These are phyloP conservation scores for Hirtodrosophila cameraria DNA, from an alignment of 2,888 invertebrate genomes.

Conservation along the genomic window DNA sequence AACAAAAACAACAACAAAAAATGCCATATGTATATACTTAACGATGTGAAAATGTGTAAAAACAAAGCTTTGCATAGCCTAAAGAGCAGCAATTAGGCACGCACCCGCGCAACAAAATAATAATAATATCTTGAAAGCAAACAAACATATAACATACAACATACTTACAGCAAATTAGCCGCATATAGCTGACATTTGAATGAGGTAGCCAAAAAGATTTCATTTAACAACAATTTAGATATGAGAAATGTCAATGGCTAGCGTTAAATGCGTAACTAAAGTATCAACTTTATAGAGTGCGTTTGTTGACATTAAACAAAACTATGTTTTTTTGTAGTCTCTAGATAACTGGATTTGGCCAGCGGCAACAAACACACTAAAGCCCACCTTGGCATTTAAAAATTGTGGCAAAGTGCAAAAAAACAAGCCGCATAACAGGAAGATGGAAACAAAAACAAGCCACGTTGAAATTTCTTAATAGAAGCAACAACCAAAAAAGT, in stretches of 20 bases:
- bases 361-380: constrained; percentile 28
- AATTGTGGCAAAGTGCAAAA: constrained; percentile 64
- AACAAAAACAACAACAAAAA: constrained; percentile 35
- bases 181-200: constrained; percentile 65
- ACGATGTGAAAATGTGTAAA: constrained; percentile 71
- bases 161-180: constrained; percentile 31
- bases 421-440: constrained; percentile 27
- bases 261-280: constrained; percentile 43
- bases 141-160: constrained; percentile 18
- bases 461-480: constrained; percentile 70
- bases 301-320: constrained; percentile 50
- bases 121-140: constrained; percentile 35
- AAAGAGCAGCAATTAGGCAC: constrained; percentile 68
- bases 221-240: constrained; percentile 56
- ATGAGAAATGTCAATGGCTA: constrained; percentile 56
- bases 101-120: constrained; percentile 64
- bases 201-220: constrained; percentile 58
- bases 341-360: constrained; percentile 45
- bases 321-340: constrained; percentile 6
- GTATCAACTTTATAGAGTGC: constrained; percentile 35
- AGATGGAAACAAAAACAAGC: constrained; percentile 15
- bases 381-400: constrained; percentile 72
- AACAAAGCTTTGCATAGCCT: constrained; percentile 59
- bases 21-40: too few relatives aligned
- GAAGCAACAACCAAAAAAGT: constrained; percentile 58